These are phyloP conservation scores for Onychostruthus taczanowskii DNA, from an alignment of 2,113 vertebrate species.

Conservation along the genomic window DNA sequence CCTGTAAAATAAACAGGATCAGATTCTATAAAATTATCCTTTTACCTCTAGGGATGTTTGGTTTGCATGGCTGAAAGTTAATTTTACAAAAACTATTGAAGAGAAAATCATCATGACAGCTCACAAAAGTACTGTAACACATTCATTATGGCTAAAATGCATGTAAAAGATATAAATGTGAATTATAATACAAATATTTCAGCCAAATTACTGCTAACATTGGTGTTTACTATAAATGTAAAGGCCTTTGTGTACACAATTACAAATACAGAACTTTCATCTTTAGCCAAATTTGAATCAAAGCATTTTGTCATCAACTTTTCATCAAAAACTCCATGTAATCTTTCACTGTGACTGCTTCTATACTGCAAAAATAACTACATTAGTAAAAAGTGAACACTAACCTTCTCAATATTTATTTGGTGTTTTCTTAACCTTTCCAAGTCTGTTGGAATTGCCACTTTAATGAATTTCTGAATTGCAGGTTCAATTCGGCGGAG, in stretches of 20 bases:
- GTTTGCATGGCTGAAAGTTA: slow-evolving; percentile 31
- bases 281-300: background rate
- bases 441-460: slow-evolving; percentile 95
- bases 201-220: background rate
- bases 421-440: slow-evolving; percentile 94
- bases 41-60: slow-evolving; percentile 4
- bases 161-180: background rate
- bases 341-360: background rate
- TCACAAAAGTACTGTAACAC: background rate
- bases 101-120: background rate
- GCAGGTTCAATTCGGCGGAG: slow-evolving; percentile 90
- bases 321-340: background rate
- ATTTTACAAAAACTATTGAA: slow-evolving; percentile 19
- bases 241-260: background rate
- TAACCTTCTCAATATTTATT: slow-evolving; percentile 96
- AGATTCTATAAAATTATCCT: slow-evolving; percentile 46
- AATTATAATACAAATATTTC: background rate
- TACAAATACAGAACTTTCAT: background rate
- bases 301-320: background rate
- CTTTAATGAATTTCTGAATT: slow-evolving; percentile 95
- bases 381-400: background rate
- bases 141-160: background rate
- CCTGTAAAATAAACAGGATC: slow-evolving; percentile 35
- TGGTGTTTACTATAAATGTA: background rate
- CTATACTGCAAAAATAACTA: background rate